Base-by-base conservation (phyloP, 2,888 invertebrate genomes). In the Drosophila merina region DNA sequence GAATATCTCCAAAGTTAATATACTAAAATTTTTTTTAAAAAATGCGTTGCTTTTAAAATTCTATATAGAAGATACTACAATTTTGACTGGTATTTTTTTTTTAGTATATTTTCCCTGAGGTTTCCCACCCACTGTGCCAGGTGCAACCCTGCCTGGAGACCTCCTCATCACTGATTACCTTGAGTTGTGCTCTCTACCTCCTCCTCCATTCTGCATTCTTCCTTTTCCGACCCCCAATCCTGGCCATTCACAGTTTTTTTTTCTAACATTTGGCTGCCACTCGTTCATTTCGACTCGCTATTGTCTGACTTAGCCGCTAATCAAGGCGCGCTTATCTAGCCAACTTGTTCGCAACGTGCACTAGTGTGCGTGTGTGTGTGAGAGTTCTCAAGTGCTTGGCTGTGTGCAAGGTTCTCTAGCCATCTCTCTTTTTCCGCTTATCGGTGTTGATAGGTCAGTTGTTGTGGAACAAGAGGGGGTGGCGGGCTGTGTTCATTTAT, bases 261-360 rank as follows among this genome's bases (percentile, higher is more conserved):
- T 57, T 57, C 50, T 56, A 50, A 31, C 58, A 51, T 72, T 42
- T 42, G 20, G 40, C 12, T 57, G 26, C 28, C 49, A 54, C 69
- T 76, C 73, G 64, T 72, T 87, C 69, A 68, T 74, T 86, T 76
- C 38, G 59, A 71, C 70, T 88, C 74, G 84, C 85, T 84, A 77
- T 88, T 88, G 86, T 86, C 78, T 75, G 72, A 74, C 57, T 66
- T 33, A 45, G 70, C 38, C 47, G 66, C 88, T 84, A 84, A 84
- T 84, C 83, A 84, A 80, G 76, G 86, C 76, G 72, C 74, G 85
- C 83, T 84, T 84, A 84, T 84, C 83, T 86, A 81, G 80, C 56
- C 72, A 79, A 72, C 75, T 76, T 72, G 58, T 64, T 72, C 66
- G 47, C 12, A 26, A 25, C 6, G 7, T 14, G 26, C 28, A 30